Conservation (phyloP, 2,797 vertebrate genomes). For the Helarctos malayanus region DNA sequence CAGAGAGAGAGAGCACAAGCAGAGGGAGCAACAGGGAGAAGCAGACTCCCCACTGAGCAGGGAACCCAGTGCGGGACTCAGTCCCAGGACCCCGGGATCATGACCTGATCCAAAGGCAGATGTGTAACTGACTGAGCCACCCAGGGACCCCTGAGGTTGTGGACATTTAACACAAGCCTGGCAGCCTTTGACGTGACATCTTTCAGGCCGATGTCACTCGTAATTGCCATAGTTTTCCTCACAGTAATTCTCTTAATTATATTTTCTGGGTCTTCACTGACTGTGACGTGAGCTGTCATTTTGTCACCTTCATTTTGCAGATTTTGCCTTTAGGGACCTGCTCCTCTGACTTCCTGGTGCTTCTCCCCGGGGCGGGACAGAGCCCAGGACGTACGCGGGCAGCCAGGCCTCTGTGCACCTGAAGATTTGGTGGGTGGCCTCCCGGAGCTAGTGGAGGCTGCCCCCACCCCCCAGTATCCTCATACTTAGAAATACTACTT, state of each 20-base stretch:
- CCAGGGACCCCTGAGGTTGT: neutral
- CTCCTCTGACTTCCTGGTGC: neutral
- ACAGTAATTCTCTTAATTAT: neutral
- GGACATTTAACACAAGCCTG: neutral
- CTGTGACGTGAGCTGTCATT: neutral
- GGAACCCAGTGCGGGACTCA: too few relatives aligned
- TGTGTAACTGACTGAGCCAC: too few relatives aligned
- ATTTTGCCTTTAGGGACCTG: neutral
- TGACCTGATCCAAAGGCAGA: too few relatives aligned
- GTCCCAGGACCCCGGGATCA: too few relatives aligned
- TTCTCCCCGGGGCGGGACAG: neutral
- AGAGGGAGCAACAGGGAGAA: too few relatives aligned
- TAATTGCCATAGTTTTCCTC: neutral
- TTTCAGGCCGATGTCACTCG: neutral
- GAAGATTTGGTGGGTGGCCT: neutral
- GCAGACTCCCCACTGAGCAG: too few relatives aligned
- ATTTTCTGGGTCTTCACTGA: neutral
- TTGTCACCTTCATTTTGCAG: constrained; percentile 28
- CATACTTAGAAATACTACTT: neutral
- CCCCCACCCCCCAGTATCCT: neutral
- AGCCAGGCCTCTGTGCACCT: neutral
- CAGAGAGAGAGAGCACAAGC: too few relatives aligned
- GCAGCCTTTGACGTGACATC: neutral
- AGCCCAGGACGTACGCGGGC: rapidly evolving
- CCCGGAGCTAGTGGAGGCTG: too few relatives aligned